Evolutionary conservation across 2,113 vertebrate genomes (phyloP).

Genomic region (Haemorhous mexicanus): DNA sequence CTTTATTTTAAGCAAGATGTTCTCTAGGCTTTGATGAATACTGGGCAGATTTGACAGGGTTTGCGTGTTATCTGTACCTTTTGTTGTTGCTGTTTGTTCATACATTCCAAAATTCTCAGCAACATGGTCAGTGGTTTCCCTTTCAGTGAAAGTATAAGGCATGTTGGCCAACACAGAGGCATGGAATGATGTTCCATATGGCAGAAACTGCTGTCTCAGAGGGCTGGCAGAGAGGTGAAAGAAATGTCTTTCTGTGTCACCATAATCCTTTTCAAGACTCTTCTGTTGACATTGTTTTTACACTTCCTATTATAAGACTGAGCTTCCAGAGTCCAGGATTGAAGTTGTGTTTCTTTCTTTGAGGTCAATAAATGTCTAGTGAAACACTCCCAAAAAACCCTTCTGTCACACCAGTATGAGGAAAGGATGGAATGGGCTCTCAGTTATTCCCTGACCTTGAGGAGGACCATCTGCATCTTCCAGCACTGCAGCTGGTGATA

Average conservation of each 20-base stretch:
- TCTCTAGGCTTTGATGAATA: neutral
- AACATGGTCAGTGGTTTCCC: neutral
- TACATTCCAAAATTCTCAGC: neutral
- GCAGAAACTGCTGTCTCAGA: neutral
- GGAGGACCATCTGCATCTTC: neutral
- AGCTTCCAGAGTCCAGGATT: neutral
- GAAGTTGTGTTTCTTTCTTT: neutral
- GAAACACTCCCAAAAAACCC: neutral
- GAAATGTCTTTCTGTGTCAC: neutral
- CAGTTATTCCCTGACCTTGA: neutral
- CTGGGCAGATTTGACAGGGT: neutral
- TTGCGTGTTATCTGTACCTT: neutral
- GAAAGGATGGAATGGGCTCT: neutral
- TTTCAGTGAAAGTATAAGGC: neutral
- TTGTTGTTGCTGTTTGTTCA: neutral
- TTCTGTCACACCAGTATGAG: neutral
- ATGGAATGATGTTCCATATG: neutral
- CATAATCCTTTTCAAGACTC: neutral
- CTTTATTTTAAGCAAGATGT: neutral
- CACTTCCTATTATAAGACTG: neutral
- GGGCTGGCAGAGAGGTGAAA: neutral
- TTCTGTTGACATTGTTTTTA: neutral
- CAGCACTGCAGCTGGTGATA: neutral
- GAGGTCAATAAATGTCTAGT: neutral
- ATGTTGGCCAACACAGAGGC: accelerated